Evolutionary conservation across 2,113 vertebrate species (phyloP), one percentile per base, ranked within the genome.

Genomic region (Xenus cinereus): DNA sequence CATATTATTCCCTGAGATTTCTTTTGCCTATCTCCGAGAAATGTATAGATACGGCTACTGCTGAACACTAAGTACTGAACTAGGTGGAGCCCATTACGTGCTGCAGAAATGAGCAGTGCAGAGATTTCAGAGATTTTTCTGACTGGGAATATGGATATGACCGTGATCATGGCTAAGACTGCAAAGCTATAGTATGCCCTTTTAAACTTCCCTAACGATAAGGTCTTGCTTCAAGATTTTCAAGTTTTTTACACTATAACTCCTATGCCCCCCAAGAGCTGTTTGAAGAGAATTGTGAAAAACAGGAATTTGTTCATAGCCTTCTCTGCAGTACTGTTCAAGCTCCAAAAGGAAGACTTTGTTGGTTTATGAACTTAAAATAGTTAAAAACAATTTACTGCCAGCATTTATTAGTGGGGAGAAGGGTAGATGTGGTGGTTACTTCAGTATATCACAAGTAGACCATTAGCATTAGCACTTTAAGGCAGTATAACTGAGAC

Each of bases 41-140:
- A 4, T 28, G 30, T 26, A 32, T 48, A 72, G 20, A 12, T 86
- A 59, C 33, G 6, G 4, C 10, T 43, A 27, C 30, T 43, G 33
- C 41, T 64, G 24, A 64, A 66, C 16, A 26, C 7, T 48, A 59
- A 35, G 45, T 63, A 45, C 8, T 69, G 30, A 89, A 45, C 14
- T 32, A 62, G 4, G 5, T n/a, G 10, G 18, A 43, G 4, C 1
- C 7, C 10, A 21, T 62, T 78, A 37, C 1, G 1, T 43, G 33
- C 7, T 68, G 23, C 12, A 82, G 54, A 69, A 81, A 46, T 41
- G 14, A 53, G 37, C 22, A 59, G 3, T 45, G 20, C 5, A 85
- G 41, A 76, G 19, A 64, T 75, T 89, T 51, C 71, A 60, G 37
- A 51, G 12, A 14, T 75, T 83, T 82, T 93, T 96, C 35, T 87